These are phyloP conservation scores for Coenonympha glycerion DNA, from an alignment of 2,888 invertebrate species.

Conservation along the genomic window DNA sequence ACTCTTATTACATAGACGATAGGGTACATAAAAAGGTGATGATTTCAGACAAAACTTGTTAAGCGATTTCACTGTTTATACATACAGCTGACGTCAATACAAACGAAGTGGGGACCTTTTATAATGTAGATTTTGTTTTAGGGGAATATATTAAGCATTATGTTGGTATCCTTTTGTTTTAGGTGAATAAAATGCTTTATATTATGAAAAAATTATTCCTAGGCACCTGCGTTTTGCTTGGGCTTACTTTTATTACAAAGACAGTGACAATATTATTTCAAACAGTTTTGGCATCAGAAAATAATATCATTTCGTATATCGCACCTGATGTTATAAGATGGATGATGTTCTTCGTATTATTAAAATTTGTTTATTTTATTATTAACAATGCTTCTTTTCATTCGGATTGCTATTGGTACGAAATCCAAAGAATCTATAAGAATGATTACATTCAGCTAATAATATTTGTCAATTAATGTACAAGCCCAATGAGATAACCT, in stretches of 20 bases:
- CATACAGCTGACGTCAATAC: conserved; percentile 14
- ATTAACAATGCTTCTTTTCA: too few relatives aligned
- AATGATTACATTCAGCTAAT: too few relatives aligned
- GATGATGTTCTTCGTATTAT: background rate
- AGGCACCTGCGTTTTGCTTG: too few relatives aligned
- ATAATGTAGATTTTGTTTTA: conserved; percentile 12
- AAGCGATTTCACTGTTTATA: conserved; percentile 20
- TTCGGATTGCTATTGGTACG: too few relatives aligned
- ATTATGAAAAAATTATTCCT: too few relatives aligned
- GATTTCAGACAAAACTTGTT: conserved; percentile 16
- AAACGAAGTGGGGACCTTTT: conserved; percentile 21
- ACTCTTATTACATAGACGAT: conserved; percentile 8
- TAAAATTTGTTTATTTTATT: too few relatives aligned
- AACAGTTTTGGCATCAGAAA: too few relatives aligned
- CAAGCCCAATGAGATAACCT: too few relatives aligned
- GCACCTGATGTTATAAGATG: background rate
- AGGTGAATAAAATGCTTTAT: background rate
- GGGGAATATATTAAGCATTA: conserved; percentile 8
- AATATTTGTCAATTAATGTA: too few relatives aligned
- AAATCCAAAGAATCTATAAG: too few relatives aligned
- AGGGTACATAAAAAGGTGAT: background rate
- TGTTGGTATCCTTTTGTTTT: background rate
- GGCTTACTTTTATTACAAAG: too few relatives aligned
- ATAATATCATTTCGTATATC: background rate
- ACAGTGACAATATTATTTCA: too few relatives aligned